Evolutionary conservation across 1,140 invertebrate species (phyloP), one percentile per base, ranked within the genome.

Genomic region (Lutraria rhynchaena): DNA sequence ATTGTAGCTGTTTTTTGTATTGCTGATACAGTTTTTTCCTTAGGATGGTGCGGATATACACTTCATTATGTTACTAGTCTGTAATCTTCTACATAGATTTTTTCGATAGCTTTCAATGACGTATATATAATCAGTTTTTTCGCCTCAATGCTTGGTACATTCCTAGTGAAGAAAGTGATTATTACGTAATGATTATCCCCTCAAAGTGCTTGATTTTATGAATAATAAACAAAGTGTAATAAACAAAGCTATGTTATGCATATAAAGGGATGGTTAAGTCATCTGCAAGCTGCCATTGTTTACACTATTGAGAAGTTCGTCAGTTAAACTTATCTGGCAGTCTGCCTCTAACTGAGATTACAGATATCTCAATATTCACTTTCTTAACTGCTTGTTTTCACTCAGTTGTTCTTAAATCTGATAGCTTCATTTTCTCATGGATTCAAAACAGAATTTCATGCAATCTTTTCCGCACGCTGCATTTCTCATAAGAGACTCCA

Each of bases 351-450:
- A 49, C 33, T 13, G 27, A 67, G 17, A 67, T 46, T 22, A 27
- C 44, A 61, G 15, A 46, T 1, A 22, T 49, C 3, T 13, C 19
- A 55, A 27, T 27, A 55, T 41, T 41, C 37, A 41, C 37, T 41
- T 41, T 41, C 15, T 41, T 22, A 19, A 19, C 19, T 55, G 4
- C n/a, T 19, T 55, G 24, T 22, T 27, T 55, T 9, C 5, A 55
- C 51, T 55, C 19, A 19, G 17, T 55, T 67, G 29, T 19, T 41
- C 41, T n/a, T 2, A 46, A 17, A 49, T 67, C 63, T 67, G 41
- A 67, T 67, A 67, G 33, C 63, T 67, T 44, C 33, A 67, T 49
- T 67, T 67, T 67, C 63, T 67, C 63, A 67, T 49, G 63, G 33
- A 49, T 46, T 49, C 11, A 3, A 41, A n/a, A 63, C 19, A 22